Evolutionary conservation across 2,113 vertebrate genomes (phyloP).

Genomic region (Pomatorhinus ruficollis): DNA sequence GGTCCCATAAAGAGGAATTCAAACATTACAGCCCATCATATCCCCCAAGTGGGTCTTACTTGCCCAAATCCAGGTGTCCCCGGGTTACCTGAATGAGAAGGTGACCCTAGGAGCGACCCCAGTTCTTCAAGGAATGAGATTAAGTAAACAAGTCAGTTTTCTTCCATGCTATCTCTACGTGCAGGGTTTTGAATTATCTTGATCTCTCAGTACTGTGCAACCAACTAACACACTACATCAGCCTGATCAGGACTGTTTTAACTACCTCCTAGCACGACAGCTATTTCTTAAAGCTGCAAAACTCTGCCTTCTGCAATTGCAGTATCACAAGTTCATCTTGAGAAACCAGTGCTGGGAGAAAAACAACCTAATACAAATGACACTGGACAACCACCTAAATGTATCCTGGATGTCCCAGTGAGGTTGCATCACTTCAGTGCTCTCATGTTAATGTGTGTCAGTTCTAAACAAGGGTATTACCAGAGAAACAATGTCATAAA

Average conservation of each 20-base stretch:
- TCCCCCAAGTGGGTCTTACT: not conserved
- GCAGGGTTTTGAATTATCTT: not conserved
- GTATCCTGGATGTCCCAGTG: not conserved
- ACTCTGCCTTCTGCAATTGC: not conserved
- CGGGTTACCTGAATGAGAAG: not conserved
- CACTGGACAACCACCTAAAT: not conserved
- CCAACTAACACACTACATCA: not conserved
- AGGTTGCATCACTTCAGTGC: constrained; percentile 1
- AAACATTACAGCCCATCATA: not conserved
- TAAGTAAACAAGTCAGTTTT: not conserved
- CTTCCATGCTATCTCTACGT: not conserved
- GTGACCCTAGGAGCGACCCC: not conserved
- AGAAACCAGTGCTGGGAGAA: constrained; percentile 23
- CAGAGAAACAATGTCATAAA: not conserved
- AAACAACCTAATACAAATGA: constrained; percentile 6
- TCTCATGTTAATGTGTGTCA: not conserved
- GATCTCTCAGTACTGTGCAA: not conserved
- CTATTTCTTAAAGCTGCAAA: not conserved
- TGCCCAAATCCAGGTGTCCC: not conserved
- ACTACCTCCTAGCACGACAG: not conserved
- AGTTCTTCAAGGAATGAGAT: not conserved
- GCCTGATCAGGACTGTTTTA: not conserved
- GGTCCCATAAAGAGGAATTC: not conserved
- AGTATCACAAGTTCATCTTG: constrained; percentile 23
- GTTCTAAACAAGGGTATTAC: not conserved